Percentiles rank a stretch among this genome's conserved stretches.
Conservation (phyloP, 1,140 invertebrate genomes). For the Neodiprion pinetum region DNA sequence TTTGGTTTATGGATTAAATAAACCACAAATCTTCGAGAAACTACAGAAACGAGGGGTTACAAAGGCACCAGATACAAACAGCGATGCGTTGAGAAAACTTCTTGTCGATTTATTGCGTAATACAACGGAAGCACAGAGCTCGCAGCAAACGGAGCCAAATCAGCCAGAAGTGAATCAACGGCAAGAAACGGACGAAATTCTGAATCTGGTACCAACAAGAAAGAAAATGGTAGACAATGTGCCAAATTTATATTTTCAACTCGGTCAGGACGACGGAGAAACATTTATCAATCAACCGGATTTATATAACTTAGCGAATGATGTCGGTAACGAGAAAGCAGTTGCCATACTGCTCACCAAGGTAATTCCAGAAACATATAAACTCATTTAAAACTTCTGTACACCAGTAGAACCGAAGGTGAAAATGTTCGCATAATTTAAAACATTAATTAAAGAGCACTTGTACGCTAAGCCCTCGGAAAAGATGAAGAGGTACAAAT, state of each 20-base stretch:
- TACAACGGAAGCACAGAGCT: too few species aligned
- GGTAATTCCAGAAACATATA: slow-evolving; percentile 36
- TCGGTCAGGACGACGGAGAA: slow-evolving; percentile 17
- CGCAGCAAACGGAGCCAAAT: too few species aligned
- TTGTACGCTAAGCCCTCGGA: slow-evolving; percentile 39
- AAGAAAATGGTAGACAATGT: too few species aligned
- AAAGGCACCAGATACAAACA: too few species aligned
- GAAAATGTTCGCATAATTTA: slow-evolving; percentile 33
- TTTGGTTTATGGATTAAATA: too few species aligned
- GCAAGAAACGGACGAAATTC: too few species aligned
- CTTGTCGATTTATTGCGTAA: too few species aligned
- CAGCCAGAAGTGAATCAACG: too few species aligned
- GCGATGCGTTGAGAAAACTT: too few species aligned
- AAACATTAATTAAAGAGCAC: slow-evolving; percentile 34
- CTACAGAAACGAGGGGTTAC: too few species aligned
- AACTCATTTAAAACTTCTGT: slow-evolving; percentile 39
- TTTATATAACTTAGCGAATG: slow-evolving; percentile 38
- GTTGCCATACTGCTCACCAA: slow-evolving; percentile 36
- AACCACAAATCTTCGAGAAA: too few species aligned
- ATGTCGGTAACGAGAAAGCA: slow-evolving; percentile 28
- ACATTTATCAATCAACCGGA: slow-evolving; percentile 26
- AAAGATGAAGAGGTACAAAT: slow-evolving; percentile 41
- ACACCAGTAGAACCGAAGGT: slow-evolving; percentile 37
- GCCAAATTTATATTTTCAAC: not conserved
- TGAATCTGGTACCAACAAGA: too few species aligned